These are phyloP conservation scores for Apamea crenata DNA, from an alignment of 2,888 invertebrate species.

Conservation along the genomic window DNA sequence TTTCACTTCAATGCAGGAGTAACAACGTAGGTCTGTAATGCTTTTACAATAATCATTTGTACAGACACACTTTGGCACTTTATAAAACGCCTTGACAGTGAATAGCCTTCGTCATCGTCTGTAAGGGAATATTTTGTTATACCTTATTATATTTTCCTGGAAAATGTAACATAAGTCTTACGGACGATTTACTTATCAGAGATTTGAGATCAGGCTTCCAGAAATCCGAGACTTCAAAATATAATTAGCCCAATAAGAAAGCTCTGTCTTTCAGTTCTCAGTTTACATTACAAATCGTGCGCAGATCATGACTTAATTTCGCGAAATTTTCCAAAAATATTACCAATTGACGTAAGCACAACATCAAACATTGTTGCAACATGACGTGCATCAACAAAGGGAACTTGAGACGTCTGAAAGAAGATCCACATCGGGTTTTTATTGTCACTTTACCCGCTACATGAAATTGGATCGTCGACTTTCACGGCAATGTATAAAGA, in stretches of 20 bases:
- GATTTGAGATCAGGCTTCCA: neutral
- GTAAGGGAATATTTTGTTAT: neutral
- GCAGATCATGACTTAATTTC: neutral
- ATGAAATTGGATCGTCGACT: conserved; percentile 36
- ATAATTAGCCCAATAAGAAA: neutral
- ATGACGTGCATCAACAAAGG: conserved; percentile 45
- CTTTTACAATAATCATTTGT: no score
- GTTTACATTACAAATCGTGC: neutral
- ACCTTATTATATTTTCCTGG: neutral
- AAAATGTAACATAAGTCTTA: neutral
- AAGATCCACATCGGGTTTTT: conserved; percentile 39
- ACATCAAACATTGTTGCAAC: conserved; percentile 33
- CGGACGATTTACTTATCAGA: neutral
- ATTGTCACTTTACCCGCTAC: conserved; percentile 28
- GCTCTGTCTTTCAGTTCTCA: conserved; percentile 3
- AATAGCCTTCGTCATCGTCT: neutral
- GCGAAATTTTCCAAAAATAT: neutral
- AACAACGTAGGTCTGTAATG: neutral
- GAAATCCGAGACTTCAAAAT: neutral
- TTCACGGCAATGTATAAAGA: conserved; percentile 31
- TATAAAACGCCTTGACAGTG: neutral
- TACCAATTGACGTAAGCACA: conserved; percentile 23
- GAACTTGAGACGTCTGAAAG: conserved; percentile 45
- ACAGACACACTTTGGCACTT: neutral
- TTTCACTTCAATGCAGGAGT: neutral